These are phyloP conservation scores for Chrysaora quinquecirrha DNA, from an alignment of 30 jellyfish, hydroid and myxozoan species.

Conservation along the genomic window DNA sequence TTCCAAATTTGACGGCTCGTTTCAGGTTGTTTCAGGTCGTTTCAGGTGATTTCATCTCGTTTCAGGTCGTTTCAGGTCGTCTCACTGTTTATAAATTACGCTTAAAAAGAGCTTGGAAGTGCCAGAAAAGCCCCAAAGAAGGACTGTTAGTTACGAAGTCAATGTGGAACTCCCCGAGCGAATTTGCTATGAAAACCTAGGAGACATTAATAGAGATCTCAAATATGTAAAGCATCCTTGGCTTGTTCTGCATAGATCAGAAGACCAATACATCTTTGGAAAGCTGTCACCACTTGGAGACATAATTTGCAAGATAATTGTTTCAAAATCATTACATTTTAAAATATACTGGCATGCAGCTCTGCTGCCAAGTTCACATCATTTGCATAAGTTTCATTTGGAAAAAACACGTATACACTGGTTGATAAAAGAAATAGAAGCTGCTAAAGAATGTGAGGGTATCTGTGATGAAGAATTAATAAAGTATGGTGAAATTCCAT, in stretches of 20 bases:
- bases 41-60: too few species aligned
- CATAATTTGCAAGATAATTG: conserved; percentile 21
- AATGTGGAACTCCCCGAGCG: conserved; percentile 24
- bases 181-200: conserved; percentile 18
- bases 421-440: conserved; percentile 41
- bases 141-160: conserved; percentile 12
- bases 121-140: conserved; percentile 21
- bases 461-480: background rate
- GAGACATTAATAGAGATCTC: conserved; percentile 5
- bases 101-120: conserved; percentile 3
- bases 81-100: too few species aligned
- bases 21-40: too few species aligned
- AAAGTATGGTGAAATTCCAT: conserved; percentile 14
- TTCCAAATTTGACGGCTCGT: too few species aligned
- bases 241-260: conserved; percentile 18
- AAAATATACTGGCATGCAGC: conserved; percentile 14
- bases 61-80: too few species aligned
- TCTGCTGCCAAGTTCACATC: conserved; percentile 37
- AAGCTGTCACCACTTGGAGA: conserved; percentile 30
- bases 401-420: conserved; percentile 41
- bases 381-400: conserved; percentile 1
- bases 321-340: background rate
- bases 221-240: background rate
- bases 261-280: conserved; percentile 27
- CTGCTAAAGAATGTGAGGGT: conserved; percentile 19